phyloP scores from a whole-genome alignment of 2,113 vertebrate genomes.

The Ptychochromis oligacanthus region DNA sequence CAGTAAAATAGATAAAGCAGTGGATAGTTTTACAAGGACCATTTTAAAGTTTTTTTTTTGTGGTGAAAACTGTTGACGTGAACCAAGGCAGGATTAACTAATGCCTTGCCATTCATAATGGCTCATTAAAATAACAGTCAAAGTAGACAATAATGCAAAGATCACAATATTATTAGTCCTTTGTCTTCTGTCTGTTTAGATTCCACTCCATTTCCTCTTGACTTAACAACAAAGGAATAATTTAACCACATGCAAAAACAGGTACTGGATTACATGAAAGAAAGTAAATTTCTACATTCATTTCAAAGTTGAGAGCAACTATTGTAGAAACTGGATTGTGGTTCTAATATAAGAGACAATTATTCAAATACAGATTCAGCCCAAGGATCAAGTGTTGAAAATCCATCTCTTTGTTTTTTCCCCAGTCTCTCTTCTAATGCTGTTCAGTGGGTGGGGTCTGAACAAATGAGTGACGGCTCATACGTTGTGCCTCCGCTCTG shows the following conservation, averaged over 20 bases:
- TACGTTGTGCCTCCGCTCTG: conserved; percentile 79
- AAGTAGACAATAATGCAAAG: background rate
- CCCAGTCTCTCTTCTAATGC: background rate
- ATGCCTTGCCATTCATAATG: background rate
- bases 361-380: background rate
- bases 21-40: background rate
- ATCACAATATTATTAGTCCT: background rate
- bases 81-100: background rate
- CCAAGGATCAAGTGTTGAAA: background rate
- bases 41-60: conserved; percentile 16
- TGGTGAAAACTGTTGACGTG: conserved; percentile 1
- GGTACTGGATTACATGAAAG: background rate
- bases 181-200: conserved; percentile 2
- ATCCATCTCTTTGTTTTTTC: background rate
- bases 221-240: background rate
- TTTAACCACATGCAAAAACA: background rate
- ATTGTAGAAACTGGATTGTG: background rate
- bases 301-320: background rate
- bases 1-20: background rate
- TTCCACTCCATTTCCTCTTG: background rate
- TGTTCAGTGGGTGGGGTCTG: conserved; percentile 41
- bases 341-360: background rate
- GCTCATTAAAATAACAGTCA: conserved; percentile 9
- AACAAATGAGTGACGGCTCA: conserved; percentile 45
- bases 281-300: background rate